Base-by-base conservation (phyloP, 2,797 vertebrate species). In the Sebastes cheni region DNA sequence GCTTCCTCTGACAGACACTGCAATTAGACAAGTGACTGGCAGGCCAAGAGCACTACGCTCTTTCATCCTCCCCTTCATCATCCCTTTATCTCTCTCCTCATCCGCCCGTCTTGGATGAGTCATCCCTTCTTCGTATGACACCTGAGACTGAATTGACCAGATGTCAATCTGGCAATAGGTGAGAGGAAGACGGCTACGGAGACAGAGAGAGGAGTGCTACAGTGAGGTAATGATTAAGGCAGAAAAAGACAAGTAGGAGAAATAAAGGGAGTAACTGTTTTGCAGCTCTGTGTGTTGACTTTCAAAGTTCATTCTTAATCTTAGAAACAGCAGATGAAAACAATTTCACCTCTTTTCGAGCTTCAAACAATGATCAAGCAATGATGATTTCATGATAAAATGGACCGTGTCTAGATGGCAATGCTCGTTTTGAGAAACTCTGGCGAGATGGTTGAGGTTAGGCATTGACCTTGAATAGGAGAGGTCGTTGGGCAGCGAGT, bases 21-120 rank as follows among this genome's bases (percentile, higher is more conserved):
- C 90, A 94, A 93, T 94, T 90, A 92, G 67, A 87, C 55, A 39
- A 67, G 72, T 86, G 88, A 92, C 86, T 90, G 86, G 72, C 84
- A 88, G 87, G 82, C 68, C 70, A 64, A 84, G 74, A 67, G 81
- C 67, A 77, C 80, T 66, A 7, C 66, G 62, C 42, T 59, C 81
- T 88, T 86, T 93, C 76, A 89, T 92, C 82, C 79, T 80, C 16
- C 62, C 75, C 75, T 75, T 91, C 75, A 83, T 84, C 83, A 80
- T 85, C 59, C 72, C 83, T 85, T 81, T 36, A 84, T 87, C 79
- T 86, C 68, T 79, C 80, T 75, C 76, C 69, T 82, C 69, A 64
- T 72, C 81, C 50, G 34, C 46, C 54, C 50, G 65, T 80, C 75
- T 39, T 71, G 27, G 83, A 67, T 92, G 89, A 94, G 72, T 93